Evolutionary conservation across 2,113 vertebrate genomes (phyloP).

Genomic region (Chaetodon trifascialis): DNA sequence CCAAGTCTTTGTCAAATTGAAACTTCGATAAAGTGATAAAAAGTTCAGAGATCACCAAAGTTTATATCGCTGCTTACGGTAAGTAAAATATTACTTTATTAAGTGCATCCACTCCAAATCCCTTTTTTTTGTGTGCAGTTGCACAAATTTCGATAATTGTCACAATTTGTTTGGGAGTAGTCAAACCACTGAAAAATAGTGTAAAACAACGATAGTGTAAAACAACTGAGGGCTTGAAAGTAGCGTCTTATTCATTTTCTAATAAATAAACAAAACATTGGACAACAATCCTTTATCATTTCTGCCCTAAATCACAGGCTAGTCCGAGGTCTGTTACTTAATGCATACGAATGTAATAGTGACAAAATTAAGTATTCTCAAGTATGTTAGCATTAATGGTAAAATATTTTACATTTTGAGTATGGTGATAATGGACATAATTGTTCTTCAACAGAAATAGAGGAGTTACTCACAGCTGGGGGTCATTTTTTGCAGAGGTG

Average conservation of each 20-base stretch:
- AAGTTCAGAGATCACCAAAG: not conserved
- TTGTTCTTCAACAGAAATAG: not conserved
- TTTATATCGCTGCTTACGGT: not conserved
- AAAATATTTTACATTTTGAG: not conserved
- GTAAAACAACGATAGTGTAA: too few relatives aligned
- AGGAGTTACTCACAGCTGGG: not conserved
- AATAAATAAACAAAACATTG: not conserved
- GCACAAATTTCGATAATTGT: not conserved
- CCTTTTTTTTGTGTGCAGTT: not conserved
- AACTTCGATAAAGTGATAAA: not conserved
- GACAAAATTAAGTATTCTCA: too few relatives aligned
- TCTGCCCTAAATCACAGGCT: not conserved
- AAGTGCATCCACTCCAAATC: not conserved
- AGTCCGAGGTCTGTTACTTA: not conserved
- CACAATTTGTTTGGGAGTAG: not conserved
- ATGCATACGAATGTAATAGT: not conserved
- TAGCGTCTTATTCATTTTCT: not conserved
- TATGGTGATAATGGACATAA: too few relatives aligned
- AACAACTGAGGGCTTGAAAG: not conserved
- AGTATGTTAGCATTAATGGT: too few relatives aligned
- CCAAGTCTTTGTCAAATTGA: not conserved
- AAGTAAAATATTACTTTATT: too few relatives aligned
- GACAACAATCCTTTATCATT: not conserved
- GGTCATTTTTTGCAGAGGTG: not conserved
- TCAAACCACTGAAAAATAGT: not conserved